Base-by-base conservation (phyloP, 2,888 invertebrate genomes). In the Notocelia uddmanniana region DNA sequence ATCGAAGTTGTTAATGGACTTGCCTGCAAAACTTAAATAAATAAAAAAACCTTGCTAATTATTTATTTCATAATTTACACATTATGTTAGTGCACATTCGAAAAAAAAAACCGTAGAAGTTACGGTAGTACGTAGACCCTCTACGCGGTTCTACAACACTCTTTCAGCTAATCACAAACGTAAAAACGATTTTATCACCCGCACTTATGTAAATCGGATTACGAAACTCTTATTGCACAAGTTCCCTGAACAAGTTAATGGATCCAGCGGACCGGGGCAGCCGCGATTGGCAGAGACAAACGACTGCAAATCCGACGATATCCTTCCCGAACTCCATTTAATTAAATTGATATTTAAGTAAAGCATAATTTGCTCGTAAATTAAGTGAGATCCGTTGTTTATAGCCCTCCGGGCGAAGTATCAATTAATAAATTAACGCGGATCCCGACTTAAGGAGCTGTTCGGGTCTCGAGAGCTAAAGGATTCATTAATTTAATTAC, bases 311-410 rank as follows among this genome's bases (percentile, higher is more conserved):
- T 89, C 91, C 89, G 70, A 78, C 69, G 82, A 84, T 87, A 91
- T 87, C 86, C 86, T 77, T 81, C 85, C 83, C 85, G 85, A 91
- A 89, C 88, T 87, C 84, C 87, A 90, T 91, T 93, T 92, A 93
- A 93, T 92, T 93, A 93, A 93, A 93, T 94, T 93, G 93, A 93
- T 93, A 93, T 93, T 93, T 92, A 93, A 93, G 92, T 91, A 90
- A 91, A 92, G 92, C 89, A 93, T 92, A 93, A 94, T 93, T 93
- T 86, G 88, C 89, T 92, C 92, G 92, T 93, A 92, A 92, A 92
- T 93, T 93, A 93, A 92, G 91, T 86, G 88, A 90, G 91, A 92
- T 91, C 85, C 89, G 87, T 93, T 93, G 92, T 93, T 93, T 92
- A 93, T 92, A 90, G 89, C 87, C 85, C 81, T 82, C 80, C 83